phyloP scores from a whole-genome alignment of 2,113 vertebrate species.

The Strix uralensis region DNA sequence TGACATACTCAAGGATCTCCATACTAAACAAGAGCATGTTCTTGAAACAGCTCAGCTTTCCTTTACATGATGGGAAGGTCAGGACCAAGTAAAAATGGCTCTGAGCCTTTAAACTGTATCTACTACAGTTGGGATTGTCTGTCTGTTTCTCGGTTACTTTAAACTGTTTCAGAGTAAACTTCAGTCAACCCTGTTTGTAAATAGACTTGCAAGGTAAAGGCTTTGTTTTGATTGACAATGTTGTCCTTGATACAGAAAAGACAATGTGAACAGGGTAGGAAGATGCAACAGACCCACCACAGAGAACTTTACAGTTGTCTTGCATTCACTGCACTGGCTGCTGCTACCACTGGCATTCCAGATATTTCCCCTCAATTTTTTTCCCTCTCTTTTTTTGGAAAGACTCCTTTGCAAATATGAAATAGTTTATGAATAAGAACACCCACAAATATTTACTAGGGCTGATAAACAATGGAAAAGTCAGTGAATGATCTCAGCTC shows the following conservation, averaged over 20 bases:
- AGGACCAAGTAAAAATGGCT: background rate
- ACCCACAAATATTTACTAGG: constrained; percentile 57
- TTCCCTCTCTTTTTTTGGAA: background rate
- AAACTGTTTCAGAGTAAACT: background rate
- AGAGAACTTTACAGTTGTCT: background rate
- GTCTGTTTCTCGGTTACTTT: background rate
- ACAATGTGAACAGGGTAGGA: background rate
- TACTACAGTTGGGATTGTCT: background rate
- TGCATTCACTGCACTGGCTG: background rate
- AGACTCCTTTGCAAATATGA: background rate
- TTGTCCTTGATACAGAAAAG: background rate
- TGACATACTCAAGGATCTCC: background rate
- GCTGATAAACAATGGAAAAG: constrained; percentile 63
- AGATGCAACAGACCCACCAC: background rate
- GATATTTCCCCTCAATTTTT: background rate
- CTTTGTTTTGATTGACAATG: background rate
- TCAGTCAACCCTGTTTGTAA: background rate
- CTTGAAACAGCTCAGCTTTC: background rate
- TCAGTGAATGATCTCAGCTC: background rate
- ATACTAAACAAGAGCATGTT: background rate
- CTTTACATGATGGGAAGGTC: background rate
- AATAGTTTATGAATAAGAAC: background rate
- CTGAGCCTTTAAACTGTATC: background rate
- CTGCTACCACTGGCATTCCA: background rate
- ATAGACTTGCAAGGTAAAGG: background rate